Conservation (phyloP, 2,888 invertebrate species). For the Merodon equestris region DNA sequence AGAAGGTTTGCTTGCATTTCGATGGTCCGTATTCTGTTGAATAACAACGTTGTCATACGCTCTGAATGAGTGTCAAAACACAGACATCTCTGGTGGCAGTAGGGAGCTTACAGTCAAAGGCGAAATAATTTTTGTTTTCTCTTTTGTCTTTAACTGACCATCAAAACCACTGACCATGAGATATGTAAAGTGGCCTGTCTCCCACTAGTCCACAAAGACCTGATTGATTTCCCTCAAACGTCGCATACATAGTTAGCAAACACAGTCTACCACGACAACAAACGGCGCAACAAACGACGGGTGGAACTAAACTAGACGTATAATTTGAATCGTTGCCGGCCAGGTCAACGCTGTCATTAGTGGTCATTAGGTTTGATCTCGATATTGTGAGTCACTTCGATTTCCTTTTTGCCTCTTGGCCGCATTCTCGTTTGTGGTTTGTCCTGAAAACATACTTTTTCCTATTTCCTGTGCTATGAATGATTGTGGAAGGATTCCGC, state of each 20-base stretch:
- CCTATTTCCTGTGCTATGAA: conserved; percentile 1
- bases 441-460: conserved; percentile 60
- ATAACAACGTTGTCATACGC: too few relatives aligned
- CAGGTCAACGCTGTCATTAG: conserved; percentile 71
- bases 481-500: too few relatives aligned
- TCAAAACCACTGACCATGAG: conserved; percentile 66
- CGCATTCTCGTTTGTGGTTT: conserved; percentile 32
- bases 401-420: conserved; percentile 51
- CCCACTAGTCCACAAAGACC: too few relatives aligned
- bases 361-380: conserved; percentile 71
- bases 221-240: too few relatives aligned
- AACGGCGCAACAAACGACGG: too few relatives aligned
- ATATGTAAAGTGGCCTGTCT: conserved; percentile 4
- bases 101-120: neutral
- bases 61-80: too few relatives aligned
- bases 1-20: too few relatives aligned
- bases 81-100: neutral
- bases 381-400: conserved; percentile 63
- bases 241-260: too few relatives aligned
- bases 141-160: conserved; percentile 37
- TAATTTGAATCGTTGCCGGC: conserved; percentile 70
- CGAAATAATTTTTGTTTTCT: conserved; percentile 14
- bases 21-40: too few relatives aligned
- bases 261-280: too few relatives aligned
- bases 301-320: conserved; percentile 67